A percentile compares a stretch with the other conserved stretches of the same genome.
phyloP scores from a whole-genome alignment of 2,797 vertebrate genomes.

The Lagodon rhomboides region DNA sequence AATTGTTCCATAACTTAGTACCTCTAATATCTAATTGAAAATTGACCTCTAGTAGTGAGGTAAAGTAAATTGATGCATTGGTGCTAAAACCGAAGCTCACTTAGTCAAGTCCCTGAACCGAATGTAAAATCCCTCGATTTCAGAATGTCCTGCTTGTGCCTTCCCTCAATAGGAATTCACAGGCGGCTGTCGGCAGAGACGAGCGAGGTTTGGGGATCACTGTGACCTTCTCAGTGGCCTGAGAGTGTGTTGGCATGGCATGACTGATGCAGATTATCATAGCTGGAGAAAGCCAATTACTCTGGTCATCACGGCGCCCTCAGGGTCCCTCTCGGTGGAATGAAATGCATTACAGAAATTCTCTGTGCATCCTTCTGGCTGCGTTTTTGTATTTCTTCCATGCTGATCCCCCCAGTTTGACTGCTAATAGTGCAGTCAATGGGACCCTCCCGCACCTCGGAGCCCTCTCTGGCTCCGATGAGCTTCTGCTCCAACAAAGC shows the following conservation, averaged over 20 bases:
- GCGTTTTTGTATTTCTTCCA: slow-evolving; percentile 73
- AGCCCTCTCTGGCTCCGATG: slow-evolving; percentile 70
- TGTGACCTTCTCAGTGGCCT: slow-evolving; percentile 79
- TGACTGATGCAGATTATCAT: slow-evolving; percentile 85
- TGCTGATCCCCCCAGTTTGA: slow-evolving; percentile 70
- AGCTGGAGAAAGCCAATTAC: slow-evolving; percentile 83
- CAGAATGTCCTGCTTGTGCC: slow-evolving; percentile 15
- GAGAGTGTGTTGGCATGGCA: slow-evolving; percentile 74
- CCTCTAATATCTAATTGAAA: too few relatives aligned
- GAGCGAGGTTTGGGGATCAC: slow-evolving; percentile 58
- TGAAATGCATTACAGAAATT: slow-evolving; percentile 77
- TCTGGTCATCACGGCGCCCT: slow-evolving; percentile 78
- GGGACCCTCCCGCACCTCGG: slow-evolving; percentile 71
- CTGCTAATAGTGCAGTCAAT: slow-evolving; percentile 79
- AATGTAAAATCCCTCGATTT: slow-evolving; percentile 30
- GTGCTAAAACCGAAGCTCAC: not conserved
- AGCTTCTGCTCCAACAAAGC: slow-evolving; percentile 78
- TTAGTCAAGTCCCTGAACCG: slow-evolving; percentile 1
- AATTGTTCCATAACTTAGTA: too few relatives aligned
- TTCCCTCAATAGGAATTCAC: slow-evolving; percentile 38
- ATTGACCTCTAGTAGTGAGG: too few relatives aligned
- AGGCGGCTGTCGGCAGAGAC: slow-evolving; percentile 45
- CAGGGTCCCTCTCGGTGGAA: slow-evolving; percentile 69
- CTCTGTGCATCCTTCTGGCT: slow-evolving; percentile 71
- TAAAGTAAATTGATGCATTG: not conserved